These are phyloP conservation scores for Lucinisca nassula DNA, from an alignment of 2,888 invertebrate species.

Conservation along the genomic window DNA sequence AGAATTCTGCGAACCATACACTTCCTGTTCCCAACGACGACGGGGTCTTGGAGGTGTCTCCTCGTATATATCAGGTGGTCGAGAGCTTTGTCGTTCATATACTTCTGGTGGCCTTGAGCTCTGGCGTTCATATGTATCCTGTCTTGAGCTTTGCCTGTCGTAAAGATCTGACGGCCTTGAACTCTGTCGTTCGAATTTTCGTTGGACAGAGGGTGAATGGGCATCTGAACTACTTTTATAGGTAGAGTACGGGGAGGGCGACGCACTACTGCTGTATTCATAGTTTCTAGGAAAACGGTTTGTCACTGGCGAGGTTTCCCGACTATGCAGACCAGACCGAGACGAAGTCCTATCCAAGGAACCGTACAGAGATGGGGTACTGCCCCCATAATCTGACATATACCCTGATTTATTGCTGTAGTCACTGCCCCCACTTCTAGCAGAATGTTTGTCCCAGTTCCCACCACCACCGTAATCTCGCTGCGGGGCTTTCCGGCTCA, in stretches of 20 bases:
- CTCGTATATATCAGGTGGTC: neutral
- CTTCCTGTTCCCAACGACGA: slow-evolving; percentile 63
- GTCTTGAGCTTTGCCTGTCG: slow-evolving; percentile 2
- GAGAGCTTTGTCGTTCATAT: slow-evolving; percentile 27
- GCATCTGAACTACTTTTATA: slow-evolving; percentile 76
- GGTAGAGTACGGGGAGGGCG: slow-evolving; percentile 82
- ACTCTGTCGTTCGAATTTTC: slow-evolving; percentile 78
- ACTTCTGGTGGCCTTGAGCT: slow-evolving; percentile 75
- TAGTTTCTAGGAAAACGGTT: slow-evolving; percentile 78
- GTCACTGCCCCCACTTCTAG: slow-evolving; percentile 75
- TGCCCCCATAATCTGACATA: slow-evolving; percentile 84
- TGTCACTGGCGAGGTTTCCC: slow-evolving; percentile 82
- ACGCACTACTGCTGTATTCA: slow-evolving; percentile 83
- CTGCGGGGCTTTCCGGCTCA: slow-evolving; percentile 62
- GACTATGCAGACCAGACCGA: slow-evolving; percentile 79
- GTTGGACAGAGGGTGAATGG: slow-evolving; percentile 73
- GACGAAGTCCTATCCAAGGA: slow-evolving; percentile 83
- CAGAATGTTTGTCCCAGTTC: slow-evolving; percentile 74
- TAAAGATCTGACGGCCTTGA: slow-evolving; percentile 75
- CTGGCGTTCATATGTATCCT: slow-evolving; percentile 74
- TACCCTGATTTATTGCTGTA: slow-evolving; percentile 82
- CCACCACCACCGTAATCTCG: slow-evolving; percentile 67
- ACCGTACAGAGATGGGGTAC: slow-evolving; percentile 78
- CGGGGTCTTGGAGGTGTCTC: slow-evolving; percentile 33
- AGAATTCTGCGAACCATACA: slow-evolving; percentile 42